Evolutionary conservation across 2,113 vertebrate species (phyloP).

Genomic region (Lasiurus borealis): DNA sequence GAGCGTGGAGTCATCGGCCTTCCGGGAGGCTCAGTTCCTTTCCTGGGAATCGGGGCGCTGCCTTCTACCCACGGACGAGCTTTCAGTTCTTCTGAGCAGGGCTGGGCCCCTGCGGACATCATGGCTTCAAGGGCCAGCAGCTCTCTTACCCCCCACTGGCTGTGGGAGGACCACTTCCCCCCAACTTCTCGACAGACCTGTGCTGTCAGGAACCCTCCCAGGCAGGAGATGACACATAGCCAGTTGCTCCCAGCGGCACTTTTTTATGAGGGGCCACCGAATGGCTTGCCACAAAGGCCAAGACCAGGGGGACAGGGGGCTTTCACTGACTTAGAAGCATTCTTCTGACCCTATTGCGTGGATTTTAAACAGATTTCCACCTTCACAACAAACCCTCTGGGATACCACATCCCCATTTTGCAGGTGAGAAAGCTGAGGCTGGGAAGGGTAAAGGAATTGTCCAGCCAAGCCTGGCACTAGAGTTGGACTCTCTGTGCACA

Average conservation of each 20-base stretch:
- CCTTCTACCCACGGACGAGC: background rate
- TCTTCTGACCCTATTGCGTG: background rate
- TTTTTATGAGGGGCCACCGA: background rate
- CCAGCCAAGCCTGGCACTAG: background rate
- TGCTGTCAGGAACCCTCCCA: background rate
- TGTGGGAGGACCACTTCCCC: too few species aligned
- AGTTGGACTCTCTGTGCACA: background rate
- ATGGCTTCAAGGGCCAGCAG: background rate
- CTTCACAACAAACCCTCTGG: background rate
- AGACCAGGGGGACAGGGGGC: background rate
- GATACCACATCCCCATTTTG: background rate
- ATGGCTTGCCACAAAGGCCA: background rate
- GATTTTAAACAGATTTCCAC: background rate
- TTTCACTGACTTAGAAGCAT: background rate
- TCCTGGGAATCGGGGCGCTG: background rate
- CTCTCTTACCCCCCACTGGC: background rate
- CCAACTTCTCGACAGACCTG: background rate
- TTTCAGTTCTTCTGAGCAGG: background rate
- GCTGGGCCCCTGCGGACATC: background rate
- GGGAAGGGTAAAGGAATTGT: background rate
- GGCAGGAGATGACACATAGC: background rate
- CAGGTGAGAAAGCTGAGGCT: background rate
- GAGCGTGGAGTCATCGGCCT: background rate
- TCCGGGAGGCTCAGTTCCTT: background rate
- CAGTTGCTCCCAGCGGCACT: background rate